A percentile compares a stretch with the other conserved stretches of the same genome.
Conservation (phyloP, 2,797 vertebrate genomes). For the Mergus octosetaceus region DNA sequence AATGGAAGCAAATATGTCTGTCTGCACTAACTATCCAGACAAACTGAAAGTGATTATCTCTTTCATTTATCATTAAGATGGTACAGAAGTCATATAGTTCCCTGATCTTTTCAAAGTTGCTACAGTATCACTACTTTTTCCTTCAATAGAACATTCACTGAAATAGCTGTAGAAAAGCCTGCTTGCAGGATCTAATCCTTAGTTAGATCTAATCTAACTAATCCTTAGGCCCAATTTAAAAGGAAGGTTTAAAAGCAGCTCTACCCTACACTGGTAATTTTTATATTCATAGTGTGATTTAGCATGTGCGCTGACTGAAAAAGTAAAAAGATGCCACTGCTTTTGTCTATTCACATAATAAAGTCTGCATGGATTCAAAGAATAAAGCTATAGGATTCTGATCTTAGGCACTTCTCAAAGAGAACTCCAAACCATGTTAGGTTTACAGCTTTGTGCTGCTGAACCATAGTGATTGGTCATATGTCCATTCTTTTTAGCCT, state of each 20-base stretch:
- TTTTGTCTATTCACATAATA: background rate
- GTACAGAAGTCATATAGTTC: background rate
- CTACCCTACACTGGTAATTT: background rate
- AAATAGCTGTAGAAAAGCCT: background rate
- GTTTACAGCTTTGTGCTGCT: background rate
- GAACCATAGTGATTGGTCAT: background rate
- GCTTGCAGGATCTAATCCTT: background rate
- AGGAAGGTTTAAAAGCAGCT: background rate
- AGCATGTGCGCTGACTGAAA: background rate
- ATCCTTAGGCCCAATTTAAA: background rate
- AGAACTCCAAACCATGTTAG: background rate
- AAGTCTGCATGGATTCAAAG: background rate
- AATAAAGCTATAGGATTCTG: background rate
- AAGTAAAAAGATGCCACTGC: background rate
- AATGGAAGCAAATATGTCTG: background rate
- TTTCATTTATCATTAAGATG: background rate
- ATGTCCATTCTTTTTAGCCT: background rate
- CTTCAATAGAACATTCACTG: background rate
- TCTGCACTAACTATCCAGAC: background rate
- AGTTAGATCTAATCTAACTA: background rate
- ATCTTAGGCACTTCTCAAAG: background rate
- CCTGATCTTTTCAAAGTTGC: background rate
- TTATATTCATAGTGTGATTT: background rate
- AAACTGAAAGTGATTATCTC: background rate
- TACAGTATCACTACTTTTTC: background rate